Percentiles rank a stretch among this genome's conserved stretches.
phyloP scores from a whole-genome alignment of 2,797 vertebrate genomes.

The Typhlichthys subterraneus region DNA sequence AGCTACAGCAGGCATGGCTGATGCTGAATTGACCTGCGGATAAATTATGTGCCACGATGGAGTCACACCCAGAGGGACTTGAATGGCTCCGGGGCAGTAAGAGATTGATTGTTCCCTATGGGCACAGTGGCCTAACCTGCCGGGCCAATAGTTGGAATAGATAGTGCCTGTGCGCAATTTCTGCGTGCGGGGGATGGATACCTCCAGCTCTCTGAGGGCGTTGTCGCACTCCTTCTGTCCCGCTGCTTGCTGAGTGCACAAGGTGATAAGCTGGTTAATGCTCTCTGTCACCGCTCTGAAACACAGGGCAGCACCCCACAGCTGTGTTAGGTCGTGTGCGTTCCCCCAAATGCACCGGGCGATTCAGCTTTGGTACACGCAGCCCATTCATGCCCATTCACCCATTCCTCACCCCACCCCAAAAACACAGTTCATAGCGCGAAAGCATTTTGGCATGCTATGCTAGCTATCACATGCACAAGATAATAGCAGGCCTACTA shows the following conservation, averaged over 20 bases:
- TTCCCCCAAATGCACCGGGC: constrained; percentile 29
- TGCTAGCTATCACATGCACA: not conserved
- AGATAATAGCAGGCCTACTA: too few species aligned
- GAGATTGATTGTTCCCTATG: constrained; percentile 17
- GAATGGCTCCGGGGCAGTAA: constrained; percentile 12
- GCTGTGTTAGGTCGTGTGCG: constrained; percentile 45
- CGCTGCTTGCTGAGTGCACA: constrained; percentile 96
- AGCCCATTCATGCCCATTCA: constrained; percentile 24
- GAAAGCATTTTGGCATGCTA: too few species aligned
- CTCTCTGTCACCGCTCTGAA: constrained; percentile 96
- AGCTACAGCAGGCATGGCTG: constrained; percentile 1
- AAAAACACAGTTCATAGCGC: too few species aligned
- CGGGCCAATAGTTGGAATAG: not conserved
- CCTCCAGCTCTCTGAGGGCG: constrained; percentile 95
- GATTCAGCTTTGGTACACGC: not conserved
- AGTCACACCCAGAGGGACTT: constrained; percentile 4
- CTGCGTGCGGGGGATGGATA: constrained; percentile 50
- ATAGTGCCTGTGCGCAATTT: not conserved
- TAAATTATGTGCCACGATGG: constrained; percentile 7
- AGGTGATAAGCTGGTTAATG: constrained; percentile 97
- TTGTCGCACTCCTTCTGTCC: constrained; percentile 99
- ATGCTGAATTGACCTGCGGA: constrained; percentile 5
- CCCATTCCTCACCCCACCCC: too few species aligned
- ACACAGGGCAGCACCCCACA: constrained; percentile 56
- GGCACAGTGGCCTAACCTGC: constrained; percentile 1